A percentile compares a stretch with the other conserved stretches of the same genome.
Conservation (phyloP, 2,888 invertebrate genomes). For the Amphipoea oculea region DNA sequence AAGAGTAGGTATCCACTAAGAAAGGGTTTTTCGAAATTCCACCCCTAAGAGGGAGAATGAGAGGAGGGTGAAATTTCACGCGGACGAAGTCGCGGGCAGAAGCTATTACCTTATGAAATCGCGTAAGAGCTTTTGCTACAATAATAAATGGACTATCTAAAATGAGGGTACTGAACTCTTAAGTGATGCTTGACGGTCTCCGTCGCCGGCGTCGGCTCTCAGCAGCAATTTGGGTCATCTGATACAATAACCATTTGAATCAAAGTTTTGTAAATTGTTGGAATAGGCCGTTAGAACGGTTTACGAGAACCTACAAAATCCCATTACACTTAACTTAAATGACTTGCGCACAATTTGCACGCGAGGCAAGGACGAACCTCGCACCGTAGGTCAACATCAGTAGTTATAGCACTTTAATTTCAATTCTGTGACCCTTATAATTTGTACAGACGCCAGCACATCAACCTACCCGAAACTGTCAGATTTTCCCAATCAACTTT, state of each 20-base stretch:
- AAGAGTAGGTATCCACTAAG: no score
- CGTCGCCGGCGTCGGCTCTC: not conserved
- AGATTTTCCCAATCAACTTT: no score
- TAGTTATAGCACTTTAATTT: constrained; percentile 1
- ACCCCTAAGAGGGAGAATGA: no score
- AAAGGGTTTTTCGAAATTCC: no score
- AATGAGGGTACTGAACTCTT: constrained; percentile 22
- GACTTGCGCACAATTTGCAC: constrained; percentile 45
- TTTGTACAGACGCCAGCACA: no score
- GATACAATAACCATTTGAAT: constrained; percentile 39
- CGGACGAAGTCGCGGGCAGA: no score
- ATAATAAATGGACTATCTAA: constrained; percentile 8
- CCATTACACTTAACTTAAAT: constrained; percentile 47
- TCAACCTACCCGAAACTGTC: no score
- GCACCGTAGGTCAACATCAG: not conserved
- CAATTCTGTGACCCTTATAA: not conserved
- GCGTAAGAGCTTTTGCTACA: not conserved
- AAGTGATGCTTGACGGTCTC: constrained; percentile 12
- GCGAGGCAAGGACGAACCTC: constrained; percentile 8
- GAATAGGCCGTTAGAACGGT: constrained; percentile 39
- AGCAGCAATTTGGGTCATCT: constrained; percentile 38
- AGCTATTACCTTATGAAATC: not conserved
- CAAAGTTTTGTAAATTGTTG: constrained; percentile 43
- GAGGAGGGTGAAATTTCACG: no score
- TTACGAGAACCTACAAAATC: constrained; percentile 51